phyloP scores from a whole-genome alignment of 2,113 vertebrate species.

The Leptobrachium leishanense region DNA sequence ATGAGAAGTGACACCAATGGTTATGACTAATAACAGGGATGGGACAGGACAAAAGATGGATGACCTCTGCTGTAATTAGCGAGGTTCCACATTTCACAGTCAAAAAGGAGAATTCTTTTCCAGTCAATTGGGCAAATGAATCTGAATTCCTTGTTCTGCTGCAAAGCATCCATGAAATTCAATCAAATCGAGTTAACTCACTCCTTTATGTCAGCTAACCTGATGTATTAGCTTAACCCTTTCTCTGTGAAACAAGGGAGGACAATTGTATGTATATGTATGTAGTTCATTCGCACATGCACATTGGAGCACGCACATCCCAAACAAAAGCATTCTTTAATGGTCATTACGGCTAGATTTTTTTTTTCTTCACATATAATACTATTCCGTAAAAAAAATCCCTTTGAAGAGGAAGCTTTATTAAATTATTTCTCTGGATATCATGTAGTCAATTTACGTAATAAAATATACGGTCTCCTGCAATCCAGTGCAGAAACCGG shows the following conservation, averaged over 20 bases:
- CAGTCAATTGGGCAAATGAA: conserved; percentile 41
- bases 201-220: conserved; percentile 20
- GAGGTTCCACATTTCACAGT: conserved; percentile 37
- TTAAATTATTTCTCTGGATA: too few relatives aligned
- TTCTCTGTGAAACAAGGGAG: background rate
- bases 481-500: too few relatives aligned
- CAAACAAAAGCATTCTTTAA: background rate
- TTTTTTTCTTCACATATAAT: too few relatives aligned
- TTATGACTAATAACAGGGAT: conserved; percentile 46
- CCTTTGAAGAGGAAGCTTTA: too few relatives aligned
- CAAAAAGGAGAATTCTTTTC: conserved; percentile 37
- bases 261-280: background rate
- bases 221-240: background rate
- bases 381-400: too few relatives aligned
- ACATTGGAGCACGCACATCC: background rate
- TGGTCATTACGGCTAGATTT: too few relatives aligned
- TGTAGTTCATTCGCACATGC: background rate
- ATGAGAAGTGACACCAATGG: conserved; percentile 41
- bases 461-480: too few relatives aligned
- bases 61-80: conserved; percentile 42
- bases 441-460: too few relatives aligned
- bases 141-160: conserved; percentile 32
- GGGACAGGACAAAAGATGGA: conserved; percentile 45
- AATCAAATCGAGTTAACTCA: conserved; percentile 33
- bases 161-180: conserved; percentile 41